These are phyloP conservation scores for Sebastes taczanowskii DNA, from an alignment of 2,797 vertebrate species.

Conservation along the genomic window DNA sequence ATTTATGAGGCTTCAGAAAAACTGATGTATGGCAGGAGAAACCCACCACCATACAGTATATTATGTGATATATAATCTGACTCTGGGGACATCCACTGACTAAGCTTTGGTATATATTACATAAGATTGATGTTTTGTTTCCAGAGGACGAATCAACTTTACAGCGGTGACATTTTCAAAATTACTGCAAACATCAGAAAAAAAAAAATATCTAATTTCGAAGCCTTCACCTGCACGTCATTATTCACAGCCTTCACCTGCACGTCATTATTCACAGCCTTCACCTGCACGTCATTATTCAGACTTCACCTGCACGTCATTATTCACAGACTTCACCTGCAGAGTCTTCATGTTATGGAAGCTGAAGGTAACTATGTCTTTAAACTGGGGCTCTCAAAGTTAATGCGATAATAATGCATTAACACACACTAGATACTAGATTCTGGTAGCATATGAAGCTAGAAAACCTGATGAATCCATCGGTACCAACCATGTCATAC, in stretches of 20 bases:
- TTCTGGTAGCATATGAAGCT: no score
- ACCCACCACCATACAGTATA: background rate
- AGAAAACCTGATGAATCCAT: no score
- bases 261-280: background rate
- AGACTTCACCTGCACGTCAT: background rate
- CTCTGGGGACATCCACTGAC: background rate
- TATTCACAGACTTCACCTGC: background rate
- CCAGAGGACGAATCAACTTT: background rate
- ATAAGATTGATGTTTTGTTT: background rate
- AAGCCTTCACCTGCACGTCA: background rate
- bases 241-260: background rate
- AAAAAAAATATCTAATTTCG: background rate
- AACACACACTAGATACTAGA: no score
- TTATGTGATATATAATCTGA: background rate
- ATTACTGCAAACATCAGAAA: background rate
- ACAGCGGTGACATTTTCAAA: background rate
- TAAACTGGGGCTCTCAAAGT: no score
- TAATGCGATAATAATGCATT: background rate
- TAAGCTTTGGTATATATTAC: background rate
- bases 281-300: background rate
- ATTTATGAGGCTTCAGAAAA: background rate
- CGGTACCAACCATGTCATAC: no score
- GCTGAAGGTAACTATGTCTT: background rate
- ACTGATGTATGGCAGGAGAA: background rate
- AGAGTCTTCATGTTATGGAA: background rate